Conservation (phyloP, 2,113 vertebrate genomes). For the Ciconia boyciana region DNA sequence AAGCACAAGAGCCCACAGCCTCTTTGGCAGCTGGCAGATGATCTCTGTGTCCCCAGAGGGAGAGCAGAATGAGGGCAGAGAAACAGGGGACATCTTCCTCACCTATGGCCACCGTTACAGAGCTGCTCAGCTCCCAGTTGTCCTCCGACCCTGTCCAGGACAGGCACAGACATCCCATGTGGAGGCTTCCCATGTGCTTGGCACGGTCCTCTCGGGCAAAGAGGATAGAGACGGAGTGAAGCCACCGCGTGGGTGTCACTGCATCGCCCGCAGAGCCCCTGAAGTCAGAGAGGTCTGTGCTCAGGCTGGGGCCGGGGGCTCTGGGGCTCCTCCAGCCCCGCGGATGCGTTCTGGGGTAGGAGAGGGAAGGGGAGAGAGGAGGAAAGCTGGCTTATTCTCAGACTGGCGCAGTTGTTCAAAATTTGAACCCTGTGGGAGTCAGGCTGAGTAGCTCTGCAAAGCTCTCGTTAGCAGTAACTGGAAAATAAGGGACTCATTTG, state of each 20-base stretch:
- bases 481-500: slow-evolving; percentile 3
- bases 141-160: neutral
- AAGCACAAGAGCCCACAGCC: neutral
- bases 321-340: neutral
- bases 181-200: neutral
- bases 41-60: neutral
- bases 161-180: neutral
- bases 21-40: neutral
- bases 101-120: accelerated
- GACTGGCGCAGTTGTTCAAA: neutral
- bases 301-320: neutral
- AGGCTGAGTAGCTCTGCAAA: neutral
- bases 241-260: accelerated
- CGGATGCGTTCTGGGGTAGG: neutral
- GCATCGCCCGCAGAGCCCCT: neutral
- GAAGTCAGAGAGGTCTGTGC: neutral
- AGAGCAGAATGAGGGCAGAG: neutral
- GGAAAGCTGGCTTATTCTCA: neutral
- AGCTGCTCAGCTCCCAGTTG: neutral
- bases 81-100: neutral
- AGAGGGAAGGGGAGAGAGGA: neutral
- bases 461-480: neutral
- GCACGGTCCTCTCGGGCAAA: accelerated
- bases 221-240: neutral
- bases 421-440: neutral